Percentiles rank a stretch among this genome's conserved stretches.
These are phyloP conservation scores for Andrena chrysosceles DNA, from an alignment of 2,888 invertebrate genomes.

Conservation along the genomic window DNA sequence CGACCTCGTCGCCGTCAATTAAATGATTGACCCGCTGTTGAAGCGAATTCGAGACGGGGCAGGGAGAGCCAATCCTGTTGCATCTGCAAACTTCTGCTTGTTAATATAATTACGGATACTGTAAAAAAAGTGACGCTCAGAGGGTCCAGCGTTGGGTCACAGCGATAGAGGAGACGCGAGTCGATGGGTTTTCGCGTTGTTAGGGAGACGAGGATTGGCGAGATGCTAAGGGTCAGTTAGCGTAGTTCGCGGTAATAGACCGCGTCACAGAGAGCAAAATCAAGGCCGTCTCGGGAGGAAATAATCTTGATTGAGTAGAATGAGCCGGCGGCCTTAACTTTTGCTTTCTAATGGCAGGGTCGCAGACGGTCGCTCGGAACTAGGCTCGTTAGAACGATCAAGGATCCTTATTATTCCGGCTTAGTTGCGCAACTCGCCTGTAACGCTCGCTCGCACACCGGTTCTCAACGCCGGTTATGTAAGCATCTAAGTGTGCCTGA, in stretches of 20 bases:
- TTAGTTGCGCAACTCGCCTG: slow-evolving; percentile 66
- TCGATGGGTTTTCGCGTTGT: not conserved
- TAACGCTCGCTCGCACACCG: slow-evolving; percentile 36
- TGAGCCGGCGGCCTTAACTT: slow-evolving; percentile 74
- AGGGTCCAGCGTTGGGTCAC: not conserved
- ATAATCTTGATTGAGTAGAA: slow-evolving; percentile 57
- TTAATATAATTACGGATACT: slow-evolving; percentile 20
- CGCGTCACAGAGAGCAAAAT: slow-evolving; percentile 10
- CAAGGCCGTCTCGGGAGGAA: slow-evolving; percentile 60
- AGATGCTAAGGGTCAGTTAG: slow-evolving; percentile 8
- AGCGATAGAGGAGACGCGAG: not conserved
- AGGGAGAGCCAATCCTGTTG: slow-evolving; percentile 5
- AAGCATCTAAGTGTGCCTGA: slow-evolving; percentile 55
- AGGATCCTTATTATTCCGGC: slow-evolving; percentile 65
- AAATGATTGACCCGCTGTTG: slow-evolving; percentile 5
- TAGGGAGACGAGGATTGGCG: not conserved
- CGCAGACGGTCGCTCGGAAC: slow-evolving; percentile 73
- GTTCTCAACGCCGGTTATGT: slow-evolving; percentile 43
- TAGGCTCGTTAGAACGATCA: slow-evolving; percentile 60
- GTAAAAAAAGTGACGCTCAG: not conserved
- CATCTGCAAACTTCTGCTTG: not conserved
- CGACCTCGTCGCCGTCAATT: slow-evolving; percentile 18
- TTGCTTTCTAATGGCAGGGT: slow-evolving; percentile 77
- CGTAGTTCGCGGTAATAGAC: slow-evolving; percentile 42
- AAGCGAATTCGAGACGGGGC: not conserved